Percentiles rank a stretch among this genome's conserved stretches.
phyloP scores from a whole-genome alignment of 2,888 invertebrate genomes.

The Scrobipalpa atriplicella region DNA sequence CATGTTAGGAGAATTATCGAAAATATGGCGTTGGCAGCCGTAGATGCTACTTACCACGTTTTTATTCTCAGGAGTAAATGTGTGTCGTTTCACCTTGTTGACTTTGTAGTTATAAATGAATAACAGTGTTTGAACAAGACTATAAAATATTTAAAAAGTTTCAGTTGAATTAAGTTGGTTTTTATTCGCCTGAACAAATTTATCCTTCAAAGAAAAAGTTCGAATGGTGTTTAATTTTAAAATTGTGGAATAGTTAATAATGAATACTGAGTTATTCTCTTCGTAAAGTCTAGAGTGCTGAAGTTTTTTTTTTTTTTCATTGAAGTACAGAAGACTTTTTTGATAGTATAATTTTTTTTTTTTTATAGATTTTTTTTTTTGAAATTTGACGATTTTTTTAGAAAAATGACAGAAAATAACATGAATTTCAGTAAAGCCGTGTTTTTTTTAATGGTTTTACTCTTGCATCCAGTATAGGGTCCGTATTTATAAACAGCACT shows the following conservation, averaged over 20 bases:
- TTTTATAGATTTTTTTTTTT: neutral
- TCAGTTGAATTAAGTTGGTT: conserved; percentile 21
- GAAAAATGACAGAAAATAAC: no score
- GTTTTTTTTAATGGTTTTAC: no score
- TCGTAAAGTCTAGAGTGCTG: neutral
- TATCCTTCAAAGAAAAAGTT: conserved; percentile 26
- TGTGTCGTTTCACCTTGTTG: conserved; percentile 43
- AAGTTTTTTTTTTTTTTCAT: conserved; percentile 4
- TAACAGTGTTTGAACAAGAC: conserved; percentile 37
- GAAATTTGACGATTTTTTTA: no score
- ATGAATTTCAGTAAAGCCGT: no score
- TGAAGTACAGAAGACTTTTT: neutral
- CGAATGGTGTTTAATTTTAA: neutral
- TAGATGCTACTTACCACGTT: no score
- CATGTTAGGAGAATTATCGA: no score
- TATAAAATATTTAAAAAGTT: conserved; percentile 41
- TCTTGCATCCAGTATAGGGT: no score
- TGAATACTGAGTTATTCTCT: neutral
- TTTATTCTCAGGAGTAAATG: conserved; percentile 37
- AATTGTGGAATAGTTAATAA: conserved; percentile 13
- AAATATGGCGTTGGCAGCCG: conserved; percentile 28
- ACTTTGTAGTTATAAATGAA: conserved; percentile 44
- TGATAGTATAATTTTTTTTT: neutral
- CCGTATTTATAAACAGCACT: no score
- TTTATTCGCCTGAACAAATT: conserved; percentile 23